Base-by-base conservation (phyloP, 2,888 invertebrate species). In the Physocephala rufipes region DNA sequence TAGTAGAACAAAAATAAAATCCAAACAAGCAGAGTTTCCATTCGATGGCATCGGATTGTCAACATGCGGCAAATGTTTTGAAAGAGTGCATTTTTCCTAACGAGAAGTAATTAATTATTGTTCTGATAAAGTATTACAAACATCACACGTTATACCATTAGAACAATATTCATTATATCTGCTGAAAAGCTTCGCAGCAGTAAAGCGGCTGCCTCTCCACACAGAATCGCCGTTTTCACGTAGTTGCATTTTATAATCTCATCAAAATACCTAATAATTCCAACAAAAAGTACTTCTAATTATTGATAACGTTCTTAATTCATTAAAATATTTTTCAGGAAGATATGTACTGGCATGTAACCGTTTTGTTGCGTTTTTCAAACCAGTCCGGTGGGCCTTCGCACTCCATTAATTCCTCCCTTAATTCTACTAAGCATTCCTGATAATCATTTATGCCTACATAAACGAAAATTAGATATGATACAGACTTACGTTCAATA, bases 331-430 rank as follows among this genome's bases (percentile, higher is more conserved):
- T 9, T 53, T 3, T 64, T 15, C 36, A 62, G 47, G 61, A 5
- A 7, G 15, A 12, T 36, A 76, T 77, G 75, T 74, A 87, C 86
- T 83, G 82, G 81, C 89, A 89, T 36, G 87, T 82, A 70, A 82
- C 79, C n/a, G 78, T 76, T 49, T 81, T 76, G 70, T 87, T 86
- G 26, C 79, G 77, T 65, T 85, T 84, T 80, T 89, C 89, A 73
- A 85, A 87, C 89, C 89, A 89, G 80, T 89, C 89, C 1, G 88
- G 84, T 4, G 87, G 84, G 0, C 88, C 89, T 75, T 86, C 86
- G 74, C 89, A 89, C 74, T 87, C 86, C 62, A 87, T 85, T 76
- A 87, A 87, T 73, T 89, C 88, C 28, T 86, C 86, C 47, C 85
- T 86, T 43, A 89, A 78, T 70, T 87, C 85, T 28, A 83, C 82